phyloP scores from a whole-genome alignment of 2,113 vertebrate species.

The Mastomys coucha region DNA sequence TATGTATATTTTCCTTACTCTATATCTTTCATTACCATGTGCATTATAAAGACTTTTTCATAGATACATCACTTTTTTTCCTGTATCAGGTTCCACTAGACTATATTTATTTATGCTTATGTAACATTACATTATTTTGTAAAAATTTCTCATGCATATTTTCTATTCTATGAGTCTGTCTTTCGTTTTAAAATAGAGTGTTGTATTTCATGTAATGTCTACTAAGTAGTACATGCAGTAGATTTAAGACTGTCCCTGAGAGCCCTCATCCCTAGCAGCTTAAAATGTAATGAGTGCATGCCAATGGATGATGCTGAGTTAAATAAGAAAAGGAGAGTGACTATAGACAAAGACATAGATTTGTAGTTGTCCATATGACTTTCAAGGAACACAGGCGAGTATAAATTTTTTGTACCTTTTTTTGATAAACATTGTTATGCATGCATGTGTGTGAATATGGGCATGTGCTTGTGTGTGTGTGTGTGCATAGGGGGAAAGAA shows the following conservation, averaged over 20 bases:
- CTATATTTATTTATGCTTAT: background rate
- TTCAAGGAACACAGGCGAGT: background rate
- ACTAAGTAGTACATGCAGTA: background rate
- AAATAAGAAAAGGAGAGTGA: background rate
- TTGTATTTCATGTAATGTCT: background rate
- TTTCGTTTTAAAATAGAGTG: constrained; percentile 1
- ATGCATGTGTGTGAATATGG: background rate
- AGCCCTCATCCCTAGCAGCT: background rate
- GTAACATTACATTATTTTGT: background rate
- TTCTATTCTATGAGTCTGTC: background rate
- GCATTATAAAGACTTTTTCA: background rate
- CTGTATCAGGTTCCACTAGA: background rate
- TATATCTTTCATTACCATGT: background rate
- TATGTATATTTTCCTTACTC: background rate
- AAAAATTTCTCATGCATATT: background rate
- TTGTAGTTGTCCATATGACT: background rate
- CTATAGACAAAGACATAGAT: background rate
- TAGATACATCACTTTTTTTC: background rate
- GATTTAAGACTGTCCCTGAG: rapidly evolving
- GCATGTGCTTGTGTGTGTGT: background rate
- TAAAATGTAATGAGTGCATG: background rate
- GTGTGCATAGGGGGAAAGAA: background rate
- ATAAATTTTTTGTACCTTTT: background rate
- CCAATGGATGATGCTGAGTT: background rate
- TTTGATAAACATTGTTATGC: background rate